These are phyloP conservation scores for Drosophila robusta DNA, from an alignment of 2,888 invertebrate species.

Conservation along the genomic window DNA sequence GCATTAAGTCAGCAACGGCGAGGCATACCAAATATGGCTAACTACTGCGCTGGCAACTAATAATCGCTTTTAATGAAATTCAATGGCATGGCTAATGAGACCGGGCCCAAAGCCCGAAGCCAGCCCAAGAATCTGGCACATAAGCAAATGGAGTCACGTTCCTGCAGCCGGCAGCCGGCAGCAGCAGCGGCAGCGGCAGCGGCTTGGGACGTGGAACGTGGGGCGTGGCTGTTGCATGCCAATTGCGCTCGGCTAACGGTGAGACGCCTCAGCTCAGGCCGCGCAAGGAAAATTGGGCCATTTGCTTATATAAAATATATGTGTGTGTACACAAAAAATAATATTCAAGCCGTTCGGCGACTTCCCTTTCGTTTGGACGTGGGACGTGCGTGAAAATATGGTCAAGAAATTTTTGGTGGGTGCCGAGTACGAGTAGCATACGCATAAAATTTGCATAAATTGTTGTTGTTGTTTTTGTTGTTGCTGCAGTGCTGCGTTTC, in stretches of 20 bases:
- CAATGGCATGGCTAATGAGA: slow-evolving; percentile 50
- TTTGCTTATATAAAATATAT: slow-evolving; percentile 77
- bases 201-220: background rate
- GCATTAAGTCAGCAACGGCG: slow-evolving; percentile 68
- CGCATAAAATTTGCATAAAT: slow-evolving; percentile 78
- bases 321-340: slow-evolving; percentile 40
- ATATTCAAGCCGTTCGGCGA: slow-evolving; percentile 63
- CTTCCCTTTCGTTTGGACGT: slow-evolving; percentile 83
- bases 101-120: background rate
- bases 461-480: slow-evolving; percentile 42
- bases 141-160: slow-evolving; percentile 67
- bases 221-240: slow-evolving; percentile 68
- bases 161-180: slow-evolving; percentile 2
- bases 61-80: slow-evolving; percentile 59
- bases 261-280: background rate
- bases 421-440: slow-evolving; percentile 48
- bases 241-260: slow-evolving; percentile 72
- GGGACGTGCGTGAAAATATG: slow-evolving; percentile 75
- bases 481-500: slow-evolving; percentile 55
- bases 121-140: slow-evolving; percentile 68
- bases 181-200: too few relatives aligned
- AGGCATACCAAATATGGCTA: slow-evolving; percentile 76
- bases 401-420: slow-evolving; percentile 70
- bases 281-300: slow-evolving; percentile 65
- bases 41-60: slow-evolving; percentile 39